Evolutionary conservation across 2,113 vertebrate species (phyloP).

Genomic region (Ochotona curzoniae): DNA sequence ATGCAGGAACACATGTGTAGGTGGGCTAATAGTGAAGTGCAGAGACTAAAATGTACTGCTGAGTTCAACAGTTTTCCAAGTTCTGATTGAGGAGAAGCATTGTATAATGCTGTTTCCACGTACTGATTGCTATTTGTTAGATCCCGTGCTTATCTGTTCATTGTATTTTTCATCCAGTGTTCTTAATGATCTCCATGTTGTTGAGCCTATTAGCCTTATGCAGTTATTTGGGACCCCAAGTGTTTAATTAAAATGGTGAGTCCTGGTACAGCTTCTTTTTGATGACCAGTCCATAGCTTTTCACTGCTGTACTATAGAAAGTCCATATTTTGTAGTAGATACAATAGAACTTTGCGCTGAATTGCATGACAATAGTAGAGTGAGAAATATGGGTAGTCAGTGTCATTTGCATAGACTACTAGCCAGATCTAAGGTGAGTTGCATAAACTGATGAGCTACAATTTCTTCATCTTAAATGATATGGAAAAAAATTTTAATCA

Average conservation of each 20-base stretch:
- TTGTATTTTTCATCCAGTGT: not conserved
- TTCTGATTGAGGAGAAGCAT: not conserved
- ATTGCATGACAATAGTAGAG: not conserved
- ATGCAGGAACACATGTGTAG: not conserved
- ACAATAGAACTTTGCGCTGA: not conserved
- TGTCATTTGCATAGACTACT: not conserved
- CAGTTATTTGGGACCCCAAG: not conserved
- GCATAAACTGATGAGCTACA: not conserved
- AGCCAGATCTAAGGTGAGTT: not conserved
- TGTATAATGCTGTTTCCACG: not conserved
- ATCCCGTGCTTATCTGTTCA: not conserved
- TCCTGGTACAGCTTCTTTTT: not conserved
- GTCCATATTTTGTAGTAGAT: not conserved
- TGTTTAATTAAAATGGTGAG: not conserved
- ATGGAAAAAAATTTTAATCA: constrained; percentile 8
- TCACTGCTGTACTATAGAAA: not conserved
- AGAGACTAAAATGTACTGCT: not conserved
- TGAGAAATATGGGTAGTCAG: not conserved
- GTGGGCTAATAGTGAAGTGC: not conserved
- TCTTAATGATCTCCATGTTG: not conserved
- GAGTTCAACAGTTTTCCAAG: not conserved
- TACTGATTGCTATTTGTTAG: not conserved
- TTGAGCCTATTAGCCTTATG: not conserved
- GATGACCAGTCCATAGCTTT: not conserved
- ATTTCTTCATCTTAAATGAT: constrained; percentile 48